These are phyloP conservation scores for Mythimna albipuncta DNA, from an alignment of 2,888 invertebrate genomes.

Conservation along the genomic window DNA sequence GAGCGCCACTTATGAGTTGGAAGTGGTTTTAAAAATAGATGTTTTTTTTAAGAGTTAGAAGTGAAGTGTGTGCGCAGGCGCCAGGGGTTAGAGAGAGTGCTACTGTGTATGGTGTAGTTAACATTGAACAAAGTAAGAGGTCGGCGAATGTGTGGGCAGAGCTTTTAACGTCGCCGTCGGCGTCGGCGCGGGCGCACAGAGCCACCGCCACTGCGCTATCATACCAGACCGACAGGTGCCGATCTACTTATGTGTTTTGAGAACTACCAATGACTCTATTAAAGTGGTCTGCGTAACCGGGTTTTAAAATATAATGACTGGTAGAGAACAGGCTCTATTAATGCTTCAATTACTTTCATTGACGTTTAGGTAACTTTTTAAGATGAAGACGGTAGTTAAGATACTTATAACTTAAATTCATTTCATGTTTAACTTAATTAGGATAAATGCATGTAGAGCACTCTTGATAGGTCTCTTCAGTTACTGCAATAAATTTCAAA, in stretches of 20 bases:
- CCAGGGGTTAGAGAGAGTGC: conserved; percentile 63
- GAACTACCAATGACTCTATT: conserved; percentile 57
- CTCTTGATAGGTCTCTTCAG: background rate
- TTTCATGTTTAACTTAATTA: background rate
- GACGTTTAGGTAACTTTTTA: conserved; percentile 1
- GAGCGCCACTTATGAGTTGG: conserved; percentile 38
- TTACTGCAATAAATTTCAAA: background rate
- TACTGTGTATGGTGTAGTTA: conserved; percentile 60
- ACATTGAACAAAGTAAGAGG: conserved; percentile 60
- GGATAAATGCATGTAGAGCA: background rate
- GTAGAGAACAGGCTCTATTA: conserved; percentile 32
- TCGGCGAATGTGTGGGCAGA: conserved; percentile 59
- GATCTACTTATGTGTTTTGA: conserved; percentile 61
- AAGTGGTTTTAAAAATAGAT: conserved; percentile 51
- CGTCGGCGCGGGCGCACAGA: conserved; percentile 53
- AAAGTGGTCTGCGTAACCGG: conserved; percentile 52
- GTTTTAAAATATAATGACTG: conserved; percentile 46
- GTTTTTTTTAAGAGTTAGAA: conserved; percentile 39
- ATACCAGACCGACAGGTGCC: conserved; percentile 67
- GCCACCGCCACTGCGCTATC: conserved; percentile 51
- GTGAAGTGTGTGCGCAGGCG: conserved; percentile 65
- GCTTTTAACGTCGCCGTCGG: conserved; percentile 65
- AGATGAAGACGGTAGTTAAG: background rate
- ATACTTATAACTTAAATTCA: background rate
- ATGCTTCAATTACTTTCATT: conserved; percentile 39